These are phyloP conservation scores for Sitodiplosis mosellana DNA, from an alignment of 1,140 invertebrate genomes.

Conservation along the genomic window DNA sequence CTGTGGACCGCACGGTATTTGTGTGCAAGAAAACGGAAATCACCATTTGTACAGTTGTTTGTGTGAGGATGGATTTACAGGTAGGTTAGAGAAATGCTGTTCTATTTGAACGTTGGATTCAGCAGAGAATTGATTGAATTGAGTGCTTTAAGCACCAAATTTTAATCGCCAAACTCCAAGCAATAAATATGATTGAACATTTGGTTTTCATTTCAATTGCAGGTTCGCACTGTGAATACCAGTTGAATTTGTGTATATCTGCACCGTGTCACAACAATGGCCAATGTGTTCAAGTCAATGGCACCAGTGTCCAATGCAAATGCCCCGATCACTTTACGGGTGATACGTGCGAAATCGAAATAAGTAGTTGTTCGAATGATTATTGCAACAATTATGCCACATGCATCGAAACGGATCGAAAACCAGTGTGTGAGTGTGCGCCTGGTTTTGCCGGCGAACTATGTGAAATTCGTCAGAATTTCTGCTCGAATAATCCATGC, in stretches of 20 bases:
- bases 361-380: conserved; percentile 29
- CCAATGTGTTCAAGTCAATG: conserved; percentile 21
- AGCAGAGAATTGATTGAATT: no score
- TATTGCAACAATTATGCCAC: conserved; percentile 29
- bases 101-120: no score
- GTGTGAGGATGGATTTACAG: conserved; percentile 23
- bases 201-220: conserved; percentile 7
- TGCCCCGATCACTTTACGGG: conserved; percentile 28
- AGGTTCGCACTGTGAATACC: conserved; percentile 27
- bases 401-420: conserved; percentile 26
- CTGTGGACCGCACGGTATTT: conserved; percentile 25
- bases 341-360: conserved; percentile 19
- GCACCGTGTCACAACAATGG: conserved; percentile 35
- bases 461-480: conserved; percentile 27
- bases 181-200: no score
- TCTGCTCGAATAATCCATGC: conserved; percentile 29
- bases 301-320: conserved; percentile 13
- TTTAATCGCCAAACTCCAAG: no score
- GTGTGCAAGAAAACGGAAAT: conserved; percentile 16
- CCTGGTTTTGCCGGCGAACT: conserved; percentile 26
- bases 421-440: conserved; percentile 33
- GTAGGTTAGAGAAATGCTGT: no score
- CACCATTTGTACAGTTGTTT: conserved; percentile 22
- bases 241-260: conserved; percentile 33
- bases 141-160: no score